Base-by-base conservation (phyloP, 2,797 vertebrate genomes). In the Tragopan temminckii region DNA sequence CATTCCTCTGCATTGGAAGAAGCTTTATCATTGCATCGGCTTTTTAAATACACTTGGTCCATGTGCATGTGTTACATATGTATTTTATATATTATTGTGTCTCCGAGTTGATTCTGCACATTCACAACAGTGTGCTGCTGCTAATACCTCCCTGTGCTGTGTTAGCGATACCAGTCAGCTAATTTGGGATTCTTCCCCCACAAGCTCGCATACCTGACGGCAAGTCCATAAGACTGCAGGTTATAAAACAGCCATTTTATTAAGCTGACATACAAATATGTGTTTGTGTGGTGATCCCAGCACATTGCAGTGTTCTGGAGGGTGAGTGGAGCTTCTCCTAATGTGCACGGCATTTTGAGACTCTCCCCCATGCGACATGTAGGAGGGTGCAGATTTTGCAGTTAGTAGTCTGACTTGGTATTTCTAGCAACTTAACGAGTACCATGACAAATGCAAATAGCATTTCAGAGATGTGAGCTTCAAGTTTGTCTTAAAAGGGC, bases 81-180 rank as follows among this genome's bases (percentile, higher is more conserved):
- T 50, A n/a, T 91, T 94, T 91, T 58, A 25, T 66, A 35, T n/a
- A n/a, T 85, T 68, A 5, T 62, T 38, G 23, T 67, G 55, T 67
- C 70, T 86, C 63, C 74, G 85, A 64, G 64, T 85, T n/a, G 80
- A 38, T 77, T 89, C 80, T 92, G 88, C 69, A 69, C 68, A 9
- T 78, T 86, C 84, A n/a, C 72, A 83, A 14, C 64, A 59, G 50
- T 50, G 68, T 80, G 58, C 89, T 80, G 67, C 72, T 46, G 4
- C 81, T 93, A 83, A 59, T 86, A 77, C 83, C 72, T 93, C 92
- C 94, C 67, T 61, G 61, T 50, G 76, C 92, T 95, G 58, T 61
- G 74, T 80, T 88, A 88, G 91, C 2, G 2, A 74, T 81, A 67
- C 64, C 77, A 64, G 77, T 59, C 80, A 88, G 48, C 74, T 57